phyloP scores from a whole-genome alignment of 2,797 vertebrate species.

The Coracias cyanogaster region DNA sequence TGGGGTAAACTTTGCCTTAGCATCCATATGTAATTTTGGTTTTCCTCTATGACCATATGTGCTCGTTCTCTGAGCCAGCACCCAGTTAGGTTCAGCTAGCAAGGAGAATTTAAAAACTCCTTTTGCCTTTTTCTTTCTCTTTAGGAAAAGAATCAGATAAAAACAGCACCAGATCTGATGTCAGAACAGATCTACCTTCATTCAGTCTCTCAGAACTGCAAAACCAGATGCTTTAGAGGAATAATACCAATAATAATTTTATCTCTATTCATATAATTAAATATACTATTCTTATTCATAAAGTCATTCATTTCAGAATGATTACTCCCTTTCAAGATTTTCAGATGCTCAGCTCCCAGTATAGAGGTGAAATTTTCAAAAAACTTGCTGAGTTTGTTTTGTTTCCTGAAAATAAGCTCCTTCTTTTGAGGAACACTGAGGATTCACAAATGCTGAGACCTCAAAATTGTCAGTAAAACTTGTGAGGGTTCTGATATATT shows the following conservation, averaged over 20 bases:
- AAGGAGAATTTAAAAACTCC: neutral
- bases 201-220: neutral
- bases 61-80: neutral
- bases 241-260: neutral
- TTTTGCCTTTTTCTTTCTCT: neutral
- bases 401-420: neutral
- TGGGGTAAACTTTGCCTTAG: neutral
- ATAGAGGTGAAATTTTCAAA: neutral
- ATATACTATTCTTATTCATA: neutral
- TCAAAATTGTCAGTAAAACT: neutral
- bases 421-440: neutral
- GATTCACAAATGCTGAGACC: neutral
- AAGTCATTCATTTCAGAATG: neutral
- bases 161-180: neutral
- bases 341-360: fast-evolving
- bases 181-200: neutral
- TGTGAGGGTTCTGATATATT: neutral
- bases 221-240: neutral
- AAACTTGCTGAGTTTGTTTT: neutral
- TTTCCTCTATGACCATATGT: neutral
- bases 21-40: neutral
- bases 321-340: neutral
- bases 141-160: neutral
- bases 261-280: neutral
- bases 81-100: neutral